Conservation (phyloP, 2,888 invertebrate genomes). For the Thalpophila matura region DNA sequence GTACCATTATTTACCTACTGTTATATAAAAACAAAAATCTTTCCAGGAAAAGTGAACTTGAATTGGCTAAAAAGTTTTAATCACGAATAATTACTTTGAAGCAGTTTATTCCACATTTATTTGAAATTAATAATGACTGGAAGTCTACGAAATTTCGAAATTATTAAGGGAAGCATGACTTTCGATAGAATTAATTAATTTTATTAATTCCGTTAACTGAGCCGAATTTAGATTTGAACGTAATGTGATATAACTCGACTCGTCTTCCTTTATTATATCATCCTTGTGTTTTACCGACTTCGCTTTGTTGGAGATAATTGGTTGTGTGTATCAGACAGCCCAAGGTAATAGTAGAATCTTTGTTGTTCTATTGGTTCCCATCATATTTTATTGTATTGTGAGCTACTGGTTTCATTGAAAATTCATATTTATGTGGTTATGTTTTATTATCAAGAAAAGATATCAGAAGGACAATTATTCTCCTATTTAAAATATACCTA, state of each 20-base stretch:
- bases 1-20: too few relatives aligned
- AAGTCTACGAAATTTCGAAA: constrained; percentile 28
- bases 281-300: constrained; percentile 13
- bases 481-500: too few relatives aligned
- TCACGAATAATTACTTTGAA: constrained; percentile 8
- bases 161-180: constrained; percentile 35
- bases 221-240: constrained; percentile 17
- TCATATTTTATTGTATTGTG: not conserved
- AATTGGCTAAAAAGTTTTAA: not conserved
- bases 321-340: constrained; percentile 8
- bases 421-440: not conserved
- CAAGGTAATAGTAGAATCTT: not conserved
- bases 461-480: too few relatives aligned
- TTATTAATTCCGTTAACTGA: constrained; percentile 39
- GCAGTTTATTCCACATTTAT: constrained; percentile 22
- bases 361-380: not conserved
- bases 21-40: not conserved
- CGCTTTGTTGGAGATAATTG: constrained; percentile 21
- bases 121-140: constrained; percentile 33
- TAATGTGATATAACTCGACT: constrained; percentile 4
- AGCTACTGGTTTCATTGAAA: not conserved
- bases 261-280: constrained; percentile 12
- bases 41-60: not conserved
- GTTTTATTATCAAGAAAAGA: not conserved
- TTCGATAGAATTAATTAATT: constrained; percentile 42